phyloP scores from a whole-genome alignment of 2,888 invertebrate species.

The Hecatera dysodea region DNA sequence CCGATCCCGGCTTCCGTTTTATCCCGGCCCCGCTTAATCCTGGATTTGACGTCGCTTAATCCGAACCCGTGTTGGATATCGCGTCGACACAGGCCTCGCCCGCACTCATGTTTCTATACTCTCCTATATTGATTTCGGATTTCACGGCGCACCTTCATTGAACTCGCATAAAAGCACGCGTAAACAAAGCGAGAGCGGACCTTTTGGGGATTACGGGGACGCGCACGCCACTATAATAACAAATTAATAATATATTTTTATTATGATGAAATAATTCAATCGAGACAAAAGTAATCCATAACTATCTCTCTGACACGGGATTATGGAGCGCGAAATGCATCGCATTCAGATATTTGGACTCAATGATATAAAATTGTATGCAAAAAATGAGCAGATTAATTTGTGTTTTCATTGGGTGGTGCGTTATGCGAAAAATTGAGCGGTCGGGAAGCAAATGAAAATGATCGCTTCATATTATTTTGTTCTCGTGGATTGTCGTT shows the following conservation, averaged over 20 bases:
- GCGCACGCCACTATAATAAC: slow-evolving; percentile 65
- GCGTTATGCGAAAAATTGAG: slow-evolving; percentile 90
- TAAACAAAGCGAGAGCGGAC: slow-evolving; percentile 75
- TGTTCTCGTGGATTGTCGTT: slow-evolving; percentile 82
- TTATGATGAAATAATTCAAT: slow-evolving; percentile 85
- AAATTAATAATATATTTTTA: slow-evolving; percentile 78
- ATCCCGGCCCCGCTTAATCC: slow-evolving; percentile 89
- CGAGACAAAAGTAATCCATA: slow-evolving; percentile 86
- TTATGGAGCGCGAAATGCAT: slow-evolving; percentile 83
- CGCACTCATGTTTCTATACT: slow-evolving; percentile 81
- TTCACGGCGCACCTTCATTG: slow-evolving; percentile 78
- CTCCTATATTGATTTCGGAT: slow-evolving; percentile 85
- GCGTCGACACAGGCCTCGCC: slow-evolving; percentile 90
- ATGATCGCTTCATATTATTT: slow-evolving; percentile 86
- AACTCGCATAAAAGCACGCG: slow-evolving; percentile 72
- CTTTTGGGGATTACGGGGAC: slow-evolving; percentile 75
- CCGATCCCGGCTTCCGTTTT: slow-evolving; percentile 86
- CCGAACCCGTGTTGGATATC: slow-evolving; percentile 92
- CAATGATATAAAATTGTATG: slow-evolving; percentile 89
- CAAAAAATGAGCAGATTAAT: slow-evolving; percentile 91
- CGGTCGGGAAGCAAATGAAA: slow-evolving; percentile 86
- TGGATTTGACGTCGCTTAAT: slow-evolving; percentile 92
- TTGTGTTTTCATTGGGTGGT: slow-evolving; percentile 89
- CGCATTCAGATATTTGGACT: slow-evolving; percentile 85
- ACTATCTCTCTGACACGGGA: slow-evolving; percentile 86